Conservation (phyloP, 1,140 invertebrate species). For the Drosophila arawakana region DNA sequence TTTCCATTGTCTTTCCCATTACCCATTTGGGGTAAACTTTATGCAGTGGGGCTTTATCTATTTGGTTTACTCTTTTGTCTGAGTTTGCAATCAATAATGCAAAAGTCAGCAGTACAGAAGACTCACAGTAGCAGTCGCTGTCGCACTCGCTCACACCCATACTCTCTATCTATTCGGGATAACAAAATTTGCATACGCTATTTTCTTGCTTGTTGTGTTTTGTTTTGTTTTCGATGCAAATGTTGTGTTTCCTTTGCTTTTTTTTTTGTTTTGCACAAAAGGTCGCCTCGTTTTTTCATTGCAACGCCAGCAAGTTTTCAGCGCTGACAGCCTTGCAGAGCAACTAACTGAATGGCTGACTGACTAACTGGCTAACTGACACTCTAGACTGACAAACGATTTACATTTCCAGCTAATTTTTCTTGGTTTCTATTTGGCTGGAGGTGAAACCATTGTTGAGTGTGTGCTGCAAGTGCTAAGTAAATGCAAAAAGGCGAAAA, state of each 20-base stretch:
- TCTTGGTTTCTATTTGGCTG: slow-evolving; percentile 21
- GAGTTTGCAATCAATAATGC: slow-evolving; percentile 48
- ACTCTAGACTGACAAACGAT: slow-evolving; percentile 52
- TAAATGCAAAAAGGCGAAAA: slow-evolving; percentile 59
- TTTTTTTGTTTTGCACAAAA: slow-evolving; percentile 52
- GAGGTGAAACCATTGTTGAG: slow-evolving; percentile 42
- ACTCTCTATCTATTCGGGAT: slow-evolving; percentile 66
- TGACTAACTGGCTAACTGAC: slow-evolving; percentile 29
- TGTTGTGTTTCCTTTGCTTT: slow-evolving; percentile 50
- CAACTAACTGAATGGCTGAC: slow-evolving; percentile 24
- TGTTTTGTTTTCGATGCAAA: slow-evolving; percentile 27
- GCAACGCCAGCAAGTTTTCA: slow-evolving; percentile 68
- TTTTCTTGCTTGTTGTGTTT: slow-evolving; percentile 1
- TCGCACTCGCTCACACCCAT: not conserved
- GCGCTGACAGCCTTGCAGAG: slow-evolving; percentile 45
- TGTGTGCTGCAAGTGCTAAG: slow-evolving; percentile 58
- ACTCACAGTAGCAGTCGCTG: not conserved
- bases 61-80: slow-evolving; percentile 29
- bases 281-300: slow-evolving; percentile 63
- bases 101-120: slow-evolving; percentile 28
- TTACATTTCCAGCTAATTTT: slow-evolving; percentile 76
- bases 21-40: slow-evolving; percentile 14
- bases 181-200: slow-evolving; percentile 64
- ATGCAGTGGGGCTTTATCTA: slow-evolving; percentile 5
- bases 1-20: slow-evolving; percentile 21